Base-by-base conservation (phyloP, 2,888 invertebrate species). In the Lordiphosa andalusiaca region DNA sequence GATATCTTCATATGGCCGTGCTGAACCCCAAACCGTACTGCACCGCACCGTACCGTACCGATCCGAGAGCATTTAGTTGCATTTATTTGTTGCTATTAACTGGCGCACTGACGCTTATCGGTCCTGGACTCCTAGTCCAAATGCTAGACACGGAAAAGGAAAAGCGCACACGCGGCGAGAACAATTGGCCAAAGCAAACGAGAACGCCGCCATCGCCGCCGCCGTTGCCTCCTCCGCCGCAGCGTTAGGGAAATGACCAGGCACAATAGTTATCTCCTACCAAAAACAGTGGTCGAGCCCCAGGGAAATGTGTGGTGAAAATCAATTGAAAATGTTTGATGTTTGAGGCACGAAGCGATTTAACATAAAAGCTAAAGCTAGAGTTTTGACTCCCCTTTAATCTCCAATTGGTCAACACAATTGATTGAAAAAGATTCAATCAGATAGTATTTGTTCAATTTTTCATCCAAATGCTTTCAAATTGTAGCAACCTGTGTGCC, bases 31-130 rank as follows among this genome's bases (percentile, higher is more conserved):
- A 41, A 39, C 53, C 56, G 50, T 23, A 35, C 46, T 40, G 56
- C 53, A 25, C 46, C 64, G 58, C n/a, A 39, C 53, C 56, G 50
- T 23, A 35, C 46, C 44, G 56, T 54, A 25, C 46, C 64, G 58
- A 57, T 69, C 62, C 68, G 63, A 56, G 21, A 87, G 86, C 88
- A 87, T 88, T 88, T 87, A 88, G 87, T 86, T 86, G 87, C 87
- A 88, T 89, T 88, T 88, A 89, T 89, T 89, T 89, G 89, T 88
- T 88, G 86, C 88, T 87, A 89, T 88, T 89, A 87, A 88, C 87
- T 87, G 84, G 84, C 83, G 81, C 69, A 81, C 77, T 73, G 86
- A 84, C 86, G 86, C 87, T 86, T 86, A 86, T 86, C 86, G 84
- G n/a, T 44, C 37, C 60, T 30, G 30, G 42, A 36, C 51, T 46